phyloP scores from a whole-genome alignment of 2,113 vertebrate species.

The Clinocottus analis region DNA sequence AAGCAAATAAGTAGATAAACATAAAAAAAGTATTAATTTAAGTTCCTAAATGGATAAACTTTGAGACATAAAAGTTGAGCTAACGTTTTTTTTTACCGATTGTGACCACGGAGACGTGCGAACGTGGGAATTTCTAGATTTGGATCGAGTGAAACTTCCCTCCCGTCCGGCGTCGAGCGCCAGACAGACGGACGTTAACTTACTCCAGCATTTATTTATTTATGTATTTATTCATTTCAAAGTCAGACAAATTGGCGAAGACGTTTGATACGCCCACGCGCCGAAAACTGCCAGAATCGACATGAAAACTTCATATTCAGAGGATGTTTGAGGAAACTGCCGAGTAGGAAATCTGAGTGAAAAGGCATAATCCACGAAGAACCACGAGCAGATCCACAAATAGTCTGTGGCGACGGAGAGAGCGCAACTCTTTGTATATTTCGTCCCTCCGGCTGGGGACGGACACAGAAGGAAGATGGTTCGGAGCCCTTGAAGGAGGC shows the following conservation, averaged over 20 bases:
- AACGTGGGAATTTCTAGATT: slow-evolving; percentile 27
- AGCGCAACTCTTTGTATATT: not conserved
- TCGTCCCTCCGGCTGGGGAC: slow-evolving; percentile 40
- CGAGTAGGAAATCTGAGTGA: slow-evolving; percentile 13
- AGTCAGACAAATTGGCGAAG: not conserved
- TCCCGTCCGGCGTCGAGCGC: not conserved
- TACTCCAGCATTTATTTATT: slow-evolving; percentile 42
- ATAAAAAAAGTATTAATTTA: too few species aligned
- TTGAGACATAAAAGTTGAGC: not conserved
- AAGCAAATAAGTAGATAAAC: not conserved
- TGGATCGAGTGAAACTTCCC: not conserved
- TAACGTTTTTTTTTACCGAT: not conserved
- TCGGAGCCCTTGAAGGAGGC: slow-evolving; percentile 16
- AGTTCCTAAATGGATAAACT: not conserved
- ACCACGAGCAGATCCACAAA: slow-evolving; percentile 43
- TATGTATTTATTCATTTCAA: not conserved
- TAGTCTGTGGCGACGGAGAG: slow-evolving; percentile 35
- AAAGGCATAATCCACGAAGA: slow-evolving; percentile 61
- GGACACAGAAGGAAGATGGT: slow-evolving; percentile 5
- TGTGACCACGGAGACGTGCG: not conserved
- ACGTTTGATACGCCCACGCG: not conserved
- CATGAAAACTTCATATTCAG: slow-evolving; percentile 43
- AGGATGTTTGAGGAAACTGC: slow-evolving; percentile 45
- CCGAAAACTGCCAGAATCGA: slow-evolving; percentile 17
- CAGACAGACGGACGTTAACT: not conserved